Evolutionary conservation across 2,113 vertebrate genomes (phyloP).

Genomic region (Chrysemys picta): DNA sequence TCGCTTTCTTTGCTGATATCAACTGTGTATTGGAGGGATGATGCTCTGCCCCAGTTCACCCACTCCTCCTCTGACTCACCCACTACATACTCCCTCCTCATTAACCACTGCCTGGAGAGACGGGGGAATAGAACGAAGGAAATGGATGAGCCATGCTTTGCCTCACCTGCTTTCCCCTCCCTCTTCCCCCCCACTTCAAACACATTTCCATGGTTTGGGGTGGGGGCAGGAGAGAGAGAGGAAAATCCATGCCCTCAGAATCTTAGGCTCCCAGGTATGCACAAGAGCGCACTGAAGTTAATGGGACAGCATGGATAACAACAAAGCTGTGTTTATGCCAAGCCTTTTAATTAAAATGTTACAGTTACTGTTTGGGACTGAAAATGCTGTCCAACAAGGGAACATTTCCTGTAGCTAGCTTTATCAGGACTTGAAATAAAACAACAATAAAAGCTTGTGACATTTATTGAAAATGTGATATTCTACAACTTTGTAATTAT

Average conservation of each 20-base stretch:
- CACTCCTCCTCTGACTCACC: background rate
- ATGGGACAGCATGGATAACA: background rate
- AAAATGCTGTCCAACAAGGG: background rate
- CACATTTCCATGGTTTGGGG: fast-evolving
- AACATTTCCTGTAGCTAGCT: background rate
- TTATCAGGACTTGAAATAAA: background rate
- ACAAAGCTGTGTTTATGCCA: background rate
- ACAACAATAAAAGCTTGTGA: background rate
- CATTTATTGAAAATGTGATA: background rate
- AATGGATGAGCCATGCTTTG: background rate
- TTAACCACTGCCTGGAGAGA: background rate
- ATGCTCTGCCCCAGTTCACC: background rate
- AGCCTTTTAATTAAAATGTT: background rate
- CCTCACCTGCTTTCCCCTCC: background rate
- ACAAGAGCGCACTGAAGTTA: background rate
- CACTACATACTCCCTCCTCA: background rate
- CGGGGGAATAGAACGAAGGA: background rate
- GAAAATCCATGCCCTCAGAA: background rate
- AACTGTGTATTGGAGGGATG: background rate
- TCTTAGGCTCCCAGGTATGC: background rate
- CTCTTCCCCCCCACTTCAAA: background rate
- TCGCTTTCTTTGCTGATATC: background rate
- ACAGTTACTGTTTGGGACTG: background rate
- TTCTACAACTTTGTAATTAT: background rate
- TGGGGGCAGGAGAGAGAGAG: background rate